Evolutionary conservation across 2,113 vertebrate genomes (phyloP).

Genomic region (Cichladusa arquata): DNA sequence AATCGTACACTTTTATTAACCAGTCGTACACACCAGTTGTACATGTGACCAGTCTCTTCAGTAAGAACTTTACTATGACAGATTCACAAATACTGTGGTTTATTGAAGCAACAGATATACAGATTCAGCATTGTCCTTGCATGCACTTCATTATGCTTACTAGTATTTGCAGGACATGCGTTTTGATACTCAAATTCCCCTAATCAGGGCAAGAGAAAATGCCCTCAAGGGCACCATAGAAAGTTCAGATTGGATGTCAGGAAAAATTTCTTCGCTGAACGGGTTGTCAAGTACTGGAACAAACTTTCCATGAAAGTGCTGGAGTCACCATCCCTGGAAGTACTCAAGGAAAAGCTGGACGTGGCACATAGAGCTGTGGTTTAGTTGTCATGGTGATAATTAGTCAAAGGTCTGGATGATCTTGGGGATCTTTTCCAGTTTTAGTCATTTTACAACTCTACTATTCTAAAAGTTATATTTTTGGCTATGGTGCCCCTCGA

Average conservation of each 20-base stretch:
- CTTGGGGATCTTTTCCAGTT: not conserved
- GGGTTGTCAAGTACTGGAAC: not conserved
- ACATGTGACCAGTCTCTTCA: accelerated
- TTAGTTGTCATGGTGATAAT: not conserved
- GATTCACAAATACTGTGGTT: not conserved
- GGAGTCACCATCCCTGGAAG: not conserved
- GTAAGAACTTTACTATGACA: not conserved
- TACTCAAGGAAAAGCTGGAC: not conserved
- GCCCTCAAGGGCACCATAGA: not conserved
- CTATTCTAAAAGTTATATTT: not conserved
- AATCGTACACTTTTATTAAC: accelerated
- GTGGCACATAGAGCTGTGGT: not conserved
- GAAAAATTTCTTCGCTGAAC: not conserved
- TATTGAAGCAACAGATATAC: not conserved
- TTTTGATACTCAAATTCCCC: not conserved
- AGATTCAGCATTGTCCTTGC: not conserved
- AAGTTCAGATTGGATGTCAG: not conserved
- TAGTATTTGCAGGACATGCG: not conserved
- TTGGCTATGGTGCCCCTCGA: accelerated
- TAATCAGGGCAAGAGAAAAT: not conserved
- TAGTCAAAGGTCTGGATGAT: not conserved
- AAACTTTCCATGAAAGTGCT: not conserved
- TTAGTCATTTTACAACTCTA: not conserved
- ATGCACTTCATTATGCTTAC: not conserved
- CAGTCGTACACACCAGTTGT: too few relatives aligned